These are phyloP conservation scores for Odontocolon sp. DNA, from an alignment of 2,888 invertebrate genomes.

Conservation along the genomic window DNA sequence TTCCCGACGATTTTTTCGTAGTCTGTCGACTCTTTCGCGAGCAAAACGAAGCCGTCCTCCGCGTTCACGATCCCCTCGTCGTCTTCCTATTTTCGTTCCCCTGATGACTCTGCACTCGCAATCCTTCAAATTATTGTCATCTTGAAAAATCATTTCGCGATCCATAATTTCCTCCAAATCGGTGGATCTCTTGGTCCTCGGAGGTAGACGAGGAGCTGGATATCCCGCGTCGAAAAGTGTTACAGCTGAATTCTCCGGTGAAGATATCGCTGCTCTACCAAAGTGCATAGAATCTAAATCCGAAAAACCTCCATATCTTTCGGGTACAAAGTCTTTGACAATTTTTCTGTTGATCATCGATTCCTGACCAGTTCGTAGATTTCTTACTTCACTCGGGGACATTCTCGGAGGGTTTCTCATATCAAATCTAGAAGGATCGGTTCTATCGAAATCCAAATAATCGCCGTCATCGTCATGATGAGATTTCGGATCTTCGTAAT, in stretches of 20 bases:
- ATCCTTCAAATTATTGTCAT: constrained; percentile 69
- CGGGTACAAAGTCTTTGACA: background rate
- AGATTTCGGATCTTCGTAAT: constrained; percentile 51
- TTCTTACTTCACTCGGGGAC: background rate
- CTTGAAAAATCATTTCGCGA: constrained; percentile 73
- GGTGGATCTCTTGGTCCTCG: constrained; percentile 58
- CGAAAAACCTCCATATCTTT: background rate
- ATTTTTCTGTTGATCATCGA: background rate
- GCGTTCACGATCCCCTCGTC: background rate
- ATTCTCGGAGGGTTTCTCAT: background rate
- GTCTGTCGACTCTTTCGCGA: background rate
- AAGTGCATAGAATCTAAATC: constrained; percentile 46
- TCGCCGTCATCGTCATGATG: constrained; percentile 23
- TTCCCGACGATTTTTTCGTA: constrained; percentile 3
- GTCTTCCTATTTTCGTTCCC: constrained; percentile 21
- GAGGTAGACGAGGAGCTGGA: background rate
- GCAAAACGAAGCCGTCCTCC: too few relatives aligned
- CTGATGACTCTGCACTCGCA: constrained; percentile 72
- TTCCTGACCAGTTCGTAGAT: background rate
- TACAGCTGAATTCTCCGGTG: constrained; percentile 33
- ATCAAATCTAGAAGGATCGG: background rate
- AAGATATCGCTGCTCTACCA: constrained; percentile 28
- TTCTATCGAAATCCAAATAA: background rate
- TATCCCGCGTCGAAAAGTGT: background rate
- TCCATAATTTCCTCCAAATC: constrained; percentile 63